A percentile compares a stretch with the other conserved stretches of the same genome.
These are phyloP conservation scores for Drosophila emarginata DNA, from an alignment of 2,888 invertebrate species.

Conservation along the genomic window DNA sequence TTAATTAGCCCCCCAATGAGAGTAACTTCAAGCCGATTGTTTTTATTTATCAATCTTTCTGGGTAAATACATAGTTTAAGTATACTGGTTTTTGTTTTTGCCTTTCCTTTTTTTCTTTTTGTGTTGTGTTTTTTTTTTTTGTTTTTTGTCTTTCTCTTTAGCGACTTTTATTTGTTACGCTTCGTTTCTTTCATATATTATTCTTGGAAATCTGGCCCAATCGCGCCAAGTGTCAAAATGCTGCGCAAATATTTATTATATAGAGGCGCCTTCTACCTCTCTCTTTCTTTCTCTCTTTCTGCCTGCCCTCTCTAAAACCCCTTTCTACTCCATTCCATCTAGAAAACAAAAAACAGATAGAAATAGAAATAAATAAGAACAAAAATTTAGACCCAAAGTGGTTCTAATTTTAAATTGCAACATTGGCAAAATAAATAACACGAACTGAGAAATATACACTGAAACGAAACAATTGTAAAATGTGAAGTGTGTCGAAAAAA, in stretches of 20 bases:
- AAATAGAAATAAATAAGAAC: constrained; percentile 4
- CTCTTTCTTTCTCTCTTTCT: no score
- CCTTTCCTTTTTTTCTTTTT: background rate
- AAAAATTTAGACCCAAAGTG: constrained; percentile 21
- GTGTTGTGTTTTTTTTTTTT: background rate
- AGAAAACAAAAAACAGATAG: constrained; percentile 12
- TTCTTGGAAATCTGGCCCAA: constrained; percentile 30
- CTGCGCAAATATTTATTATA: constrained; percentile 55
- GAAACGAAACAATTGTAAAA: constrained; percentile 41
- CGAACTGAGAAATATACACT: constrained; percentile 14
- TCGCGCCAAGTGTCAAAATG: constrained; percentile 51
- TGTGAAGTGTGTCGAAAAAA: constrained; percentile 49
- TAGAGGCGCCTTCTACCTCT: constrained; percentile 37
- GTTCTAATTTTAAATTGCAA: constrained; percentile 67
- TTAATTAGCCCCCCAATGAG: constrained; percentile 6
- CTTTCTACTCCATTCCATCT: no score
- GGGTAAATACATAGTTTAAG: background rate
- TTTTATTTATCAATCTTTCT: background rate
- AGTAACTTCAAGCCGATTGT: background rate
- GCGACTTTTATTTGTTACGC: background rate
- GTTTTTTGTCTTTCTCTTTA: background rate
- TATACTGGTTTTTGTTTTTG: background rate
- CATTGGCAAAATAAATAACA: constrained; percentile 46
- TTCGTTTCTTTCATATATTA: background rate
- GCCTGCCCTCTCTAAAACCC: no score